Percentiles rank a stretch among this genome's conserved stretches.
phyloP scores from a whole-genome alignment of 2,113 vertebrate species.

The Suncus etruscus region DNA sequence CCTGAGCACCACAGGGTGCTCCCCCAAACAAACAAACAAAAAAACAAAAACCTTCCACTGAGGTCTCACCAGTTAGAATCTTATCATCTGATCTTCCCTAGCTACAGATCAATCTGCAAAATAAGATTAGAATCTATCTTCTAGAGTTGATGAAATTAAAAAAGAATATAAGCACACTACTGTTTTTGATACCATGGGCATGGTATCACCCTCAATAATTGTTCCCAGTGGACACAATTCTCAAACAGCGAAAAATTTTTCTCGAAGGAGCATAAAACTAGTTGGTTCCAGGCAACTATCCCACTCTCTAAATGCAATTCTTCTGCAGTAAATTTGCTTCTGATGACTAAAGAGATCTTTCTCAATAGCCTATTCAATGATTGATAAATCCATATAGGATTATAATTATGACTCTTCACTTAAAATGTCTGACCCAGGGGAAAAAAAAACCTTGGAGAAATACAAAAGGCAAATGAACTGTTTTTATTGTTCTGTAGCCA shows the following conservation, averaged over 20 bases:
- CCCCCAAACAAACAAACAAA: too few relatives aligned
- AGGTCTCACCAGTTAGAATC: neutral
- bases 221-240: neutral
- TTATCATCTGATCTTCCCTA: neutral
- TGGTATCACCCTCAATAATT: neutral
- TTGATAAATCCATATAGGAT: slow-evolving; percentile 44
- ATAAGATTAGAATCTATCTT: neutral
- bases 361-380: slow-evolving; percentile 58
- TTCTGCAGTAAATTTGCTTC: slow-evolving; percentile 60
- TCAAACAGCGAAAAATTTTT: slow-evolving; percentile 40
- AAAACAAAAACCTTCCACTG: neutral
- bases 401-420: slow-evolving; percentile 55
- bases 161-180: slow-evolving; percentile 23
- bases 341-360: slow-evolving; percentile 50
- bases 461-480: slow-evolving; percentile 44
- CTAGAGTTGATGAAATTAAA: slow-evolving; percentile 1
- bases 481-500: slow-evolving; percentile 49
- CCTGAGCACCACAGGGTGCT: too few relatives aligned
- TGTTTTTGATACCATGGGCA: neutral
- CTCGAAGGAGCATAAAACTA: slow-evolving; percentile 30
- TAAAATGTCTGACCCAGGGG: slow-evolving; percentile 28
- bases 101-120: neutral
- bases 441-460: slow-evolving; percentile 56
- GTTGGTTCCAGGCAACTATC: neutral
- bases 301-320: neutral